phyloP scores from a whole-genome alignment of 37 sponge, comb jelly and placozoan genomes.

The Aplysina aerophoba region DNA sequence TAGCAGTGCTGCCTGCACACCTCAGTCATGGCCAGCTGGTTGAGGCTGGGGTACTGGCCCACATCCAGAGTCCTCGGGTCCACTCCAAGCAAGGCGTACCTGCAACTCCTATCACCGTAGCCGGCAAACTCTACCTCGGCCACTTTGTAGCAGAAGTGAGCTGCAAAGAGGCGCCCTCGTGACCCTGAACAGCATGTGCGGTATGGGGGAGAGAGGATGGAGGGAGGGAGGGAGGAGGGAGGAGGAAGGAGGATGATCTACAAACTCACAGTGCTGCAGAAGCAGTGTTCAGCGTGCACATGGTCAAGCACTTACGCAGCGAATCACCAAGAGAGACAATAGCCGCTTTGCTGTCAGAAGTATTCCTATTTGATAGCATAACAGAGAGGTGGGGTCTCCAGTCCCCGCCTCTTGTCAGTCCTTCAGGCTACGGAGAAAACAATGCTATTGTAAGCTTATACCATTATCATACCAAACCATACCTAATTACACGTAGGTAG shows the following conservation, averaged over 20 bases:
- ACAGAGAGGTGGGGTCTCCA: conserved; percentile 84
- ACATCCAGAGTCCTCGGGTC: background rate
- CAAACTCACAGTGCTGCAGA: background rate
- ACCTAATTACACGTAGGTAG: too few relatives aligned
- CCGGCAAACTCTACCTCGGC: conserved; percentile 46
- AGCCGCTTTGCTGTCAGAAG: conserved; percentile 31
- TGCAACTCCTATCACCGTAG: conserved; percentile 34
- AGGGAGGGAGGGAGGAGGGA: background rate
- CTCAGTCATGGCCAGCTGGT: conserved; percentile 11
- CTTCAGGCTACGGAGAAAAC: conserved; percentile 55
- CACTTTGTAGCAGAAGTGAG: conserved; percentile 76
- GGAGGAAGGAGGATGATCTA: background rate
- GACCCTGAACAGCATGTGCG: conserved; percentile 37
- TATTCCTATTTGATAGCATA: conserved; percentile 61
- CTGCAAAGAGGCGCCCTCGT: conserved; percentile 45
- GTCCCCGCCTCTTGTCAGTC: conserved; percentile 66
- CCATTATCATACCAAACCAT: background rate
- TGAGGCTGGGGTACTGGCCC: conserved; percentile 1
- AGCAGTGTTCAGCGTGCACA: background rate
- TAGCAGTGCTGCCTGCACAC: background rate
- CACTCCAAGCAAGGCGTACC: conserved; percentile 70
- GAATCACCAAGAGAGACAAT: conserved; percentile 69
- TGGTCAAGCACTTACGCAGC: conserved; percentile 34
- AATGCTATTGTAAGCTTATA: background rate
- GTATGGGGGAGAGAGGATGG: background rate